Conservation (phyloP, 2,797 vertebrate genomes). For the Vultur gryphus region DNA sequence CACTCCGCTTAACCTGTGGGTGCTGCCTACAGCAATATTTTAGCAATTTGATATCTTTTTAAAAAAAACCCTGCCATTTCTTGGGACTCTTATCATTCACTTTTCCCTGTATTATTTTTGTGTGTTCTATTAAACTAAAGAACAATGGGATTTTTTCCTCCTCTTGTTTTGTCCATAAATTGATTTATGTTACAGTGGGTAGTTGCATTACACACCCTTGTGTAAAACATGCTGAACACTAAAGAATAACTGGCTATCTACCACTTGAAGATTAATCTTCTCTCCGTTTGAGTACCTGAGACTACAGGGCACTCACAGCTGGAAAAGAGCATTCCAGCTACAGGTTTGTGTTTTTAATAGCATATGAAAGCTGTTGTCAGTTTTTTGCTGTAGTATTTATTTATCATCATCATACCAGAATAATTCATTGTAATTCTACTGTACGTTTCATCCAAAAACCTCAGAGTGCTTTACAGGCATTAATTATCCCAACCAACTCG, state of each 20-base stretch:
- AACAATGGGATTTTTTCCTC: neutral
- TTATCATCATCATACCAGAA: neutral
- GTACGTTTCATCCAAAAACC: neutral
- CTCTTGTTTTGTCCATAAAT: conserved; percentile 19
- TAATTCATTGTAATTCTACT: conserved; percentile 21
- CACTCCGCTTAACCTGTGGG: neutral
- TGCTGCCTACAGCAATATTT: neutral
- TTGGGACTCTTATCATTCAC: neutral
- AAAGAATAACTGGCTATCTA: conserved; percentile 17
- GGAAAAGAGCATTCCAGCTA: conserved; percentile 17
- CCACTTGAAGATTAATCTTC: conserved; percentile 46
- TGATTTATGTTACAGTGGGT: conserved; percentile 24
- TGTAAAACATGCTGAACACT: conserved; percentile 40
- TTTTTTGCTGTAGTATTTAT: neutral
- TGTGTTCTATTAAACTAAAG: neutral
- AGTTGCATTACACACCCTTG: conserved; percentile 21
- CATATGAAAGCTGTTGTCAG: neutral
- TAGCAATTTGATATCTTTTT: neutral
- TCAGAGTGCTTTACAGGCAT: neutral
- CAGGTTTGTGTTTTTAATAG: conserved; percentile 32
- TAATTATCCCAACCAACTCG: conserved; percentile 1
- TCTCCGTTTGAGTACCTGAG: conserved; percentile 21
- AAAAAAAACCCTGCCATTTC: neutral
- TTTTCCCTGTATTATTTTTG: neutral
- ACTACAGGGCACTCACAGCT: neutral